A percentile compares a stretch with the other conserved stretches of the same genome.
Conservation (phyloP, 2,113 vertebrate genomes). For the Pachyramphus minor region DNA sequence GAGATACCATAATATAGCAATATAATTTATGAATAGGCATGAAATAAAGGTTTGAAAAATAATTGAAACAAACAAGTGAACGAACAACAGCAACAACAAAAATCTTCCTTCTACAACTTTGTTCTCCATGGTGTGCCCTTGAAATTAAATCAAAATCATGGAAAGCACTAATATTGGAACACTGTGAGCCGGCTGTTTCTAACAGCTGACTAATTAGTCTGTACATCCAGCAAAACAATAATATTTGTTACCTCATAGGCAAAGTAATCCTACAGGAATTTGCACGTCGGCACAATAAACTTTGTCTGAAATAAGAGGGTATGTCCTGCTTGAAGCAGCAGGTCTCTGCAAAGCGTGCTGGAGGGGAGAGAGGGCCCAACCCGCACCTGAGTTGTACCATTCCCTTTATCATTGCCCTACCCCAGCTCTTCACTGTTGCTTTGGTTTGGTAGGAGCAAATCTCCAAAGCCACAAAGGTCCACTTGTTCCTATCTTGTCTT, state of each 20-base stretch:
- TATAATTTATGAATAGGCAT: conserved; percentile 65
- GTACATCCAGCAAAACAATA: conserved; percentile 51
- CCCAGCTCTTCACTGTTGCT: not conserved
- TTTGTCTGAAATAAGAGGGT: not conserved
- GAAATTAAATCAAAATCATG: conserved; percentile 58
- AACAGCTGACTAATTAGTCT: conserved; percentile 58
- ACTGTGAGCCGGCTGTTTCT: conserved; percentile 59
- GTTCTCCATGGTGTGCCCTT: conserved; percentile 13
- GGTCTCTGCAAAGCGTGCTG: not conserved
- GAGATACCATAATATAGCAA: conserved; percentile 50
- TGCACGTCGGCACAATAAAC: not conserved
- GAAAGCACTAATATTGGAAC: conserved; percentile 48
- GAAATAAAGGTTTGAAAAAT: conserved; percentile 62
- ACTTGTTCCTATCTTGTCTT: not conserved
- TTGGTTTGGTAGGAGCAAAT: not conserved
- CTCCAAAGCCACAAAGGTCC: not conserved
- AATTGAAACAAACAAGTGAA: conserved; percentile 56
- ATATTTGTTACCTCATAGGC: conserved; percentile 33
- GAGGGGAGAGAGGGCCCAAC: not conserved
- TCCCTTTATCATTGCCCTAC: not conserved
- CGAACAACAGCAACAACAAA: not conserved
- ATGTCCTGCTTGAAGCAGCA: not conserved
- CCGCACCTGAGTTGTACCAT: not conserved
- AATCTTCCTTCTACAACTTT: conserved; percentile 7
- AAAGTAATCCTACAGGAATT: not conserved